Conservation (phyloP, 2,797 vertebrate genomes). For the Liasis olivaceus region DNA sequence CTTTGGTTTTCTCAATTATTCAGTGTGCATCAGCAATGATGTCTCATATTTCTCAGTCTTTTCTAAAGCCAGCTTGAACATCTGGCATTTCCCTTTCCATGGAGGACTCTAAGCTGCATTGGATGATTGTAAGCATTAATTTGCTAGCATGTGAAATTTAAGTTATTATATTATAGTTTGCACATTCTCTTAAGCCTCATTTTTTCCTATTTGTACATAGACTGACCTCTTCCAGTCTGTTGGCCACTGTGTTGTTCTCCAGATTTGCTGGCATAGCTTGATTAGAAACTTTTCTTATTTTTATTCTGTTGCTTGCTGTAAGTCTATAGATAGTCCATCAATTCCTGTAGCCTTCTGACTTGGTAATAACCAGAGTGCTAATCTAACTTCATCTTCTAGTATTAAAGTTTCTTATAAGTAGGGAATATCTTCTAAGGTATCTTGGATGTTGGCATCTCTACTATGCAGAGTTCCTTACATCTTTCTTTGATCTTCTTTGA, state of each 20-base stretch:
- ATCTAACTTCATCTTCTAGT: background rate
- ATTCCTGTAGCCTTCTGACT: background rate
- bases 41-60: background rate
- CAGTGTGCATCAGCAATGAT: background rate
- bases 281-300: background rate
- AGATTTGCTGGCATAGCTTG: background rate
- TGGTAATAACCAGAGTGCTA: background rate
- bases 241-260: background rate
- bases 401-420: background rate
- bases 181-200: background rate
- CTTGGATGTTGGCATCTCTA: background rate
- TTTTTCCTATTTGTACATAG: background rate
- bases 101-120: background rate
- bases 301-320: background rate
- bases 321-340: background rate
- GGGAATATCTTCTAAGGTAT: background rate
- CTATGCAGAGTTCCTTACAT: background rate
- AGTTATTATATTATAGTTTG: background rate
- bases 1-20: background rate
- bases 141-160: background rate
- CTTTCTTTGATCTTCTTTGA: background rate
- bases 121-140: background rate
- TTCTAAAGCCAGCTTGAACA: background rate
- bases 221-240: background rate
- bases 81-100: background rate